Evolutionary conservation across 2,113 vertebrate genomes (phyloP).

Genomic region (Emydura subglobosa): DNA sequence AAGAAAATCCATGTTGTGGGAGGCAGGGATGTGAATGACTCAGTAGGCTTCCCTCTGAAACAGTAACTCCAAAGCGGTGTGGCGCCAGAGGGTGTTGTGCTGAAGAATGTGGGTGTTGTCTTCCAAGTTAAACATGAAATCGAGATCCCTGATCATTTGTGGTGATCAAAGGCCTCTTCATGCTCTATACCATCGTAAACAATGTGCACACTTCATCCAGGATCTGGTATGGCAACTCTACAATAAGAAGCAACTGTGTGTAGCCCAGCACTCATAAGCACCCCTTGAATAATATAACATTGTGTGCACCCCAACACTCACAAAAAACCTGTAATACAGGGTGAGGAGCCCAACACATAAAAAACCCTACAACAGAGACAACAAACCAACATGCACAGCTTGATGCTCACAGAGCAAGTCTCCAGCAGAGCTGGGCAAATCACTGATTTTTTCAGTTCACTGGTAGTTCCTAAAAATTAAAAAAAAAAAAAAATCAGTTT

Average conservation of each 20-base stretch:
- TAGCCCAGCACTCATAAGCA: background rate
- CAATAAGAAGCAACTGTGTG: background rate
- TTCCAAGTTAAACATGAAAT: background rate
- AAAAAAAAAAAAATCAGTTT: background rate
- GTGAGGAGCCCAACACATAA: accelerated
- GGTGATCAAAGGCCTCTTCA: conserved; percentile 2
- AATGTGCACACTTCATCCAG: conserved; percentile 52
- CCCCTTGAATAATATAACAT: background rate
- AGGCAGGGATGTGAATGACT: background rate
- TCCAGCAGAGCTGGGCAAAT: background rate
- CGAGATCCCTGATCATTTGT: background rate
- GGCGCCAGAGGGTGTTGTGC: background rate
- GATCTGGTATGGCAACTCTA: background rate
- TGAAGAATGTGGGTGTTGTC: background rate
- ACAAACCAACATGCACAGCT: background rate
- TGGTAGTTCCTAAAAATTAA: background rate
- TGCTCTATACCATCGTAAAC: background rate
- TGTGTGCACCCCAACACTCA: background rate
- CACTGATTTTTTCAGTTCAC: background rate
- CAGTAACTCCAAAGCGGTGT: background rate
- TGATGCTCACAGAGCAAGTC: accelerated
- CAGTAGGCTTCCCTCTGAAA: background rate
- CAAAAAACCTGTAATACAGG: background rate
- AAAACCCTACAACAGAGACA: background rate
- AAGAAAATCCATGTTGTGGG: background rate